Percentiles rank a stretch among this genome's conserved stretches.
These are phyloP conservation scores for Crambe crambe DNA, from an alignment of 37 sponge, comb jelly and placozoan species.

Conservation along the genomic window DNA sequence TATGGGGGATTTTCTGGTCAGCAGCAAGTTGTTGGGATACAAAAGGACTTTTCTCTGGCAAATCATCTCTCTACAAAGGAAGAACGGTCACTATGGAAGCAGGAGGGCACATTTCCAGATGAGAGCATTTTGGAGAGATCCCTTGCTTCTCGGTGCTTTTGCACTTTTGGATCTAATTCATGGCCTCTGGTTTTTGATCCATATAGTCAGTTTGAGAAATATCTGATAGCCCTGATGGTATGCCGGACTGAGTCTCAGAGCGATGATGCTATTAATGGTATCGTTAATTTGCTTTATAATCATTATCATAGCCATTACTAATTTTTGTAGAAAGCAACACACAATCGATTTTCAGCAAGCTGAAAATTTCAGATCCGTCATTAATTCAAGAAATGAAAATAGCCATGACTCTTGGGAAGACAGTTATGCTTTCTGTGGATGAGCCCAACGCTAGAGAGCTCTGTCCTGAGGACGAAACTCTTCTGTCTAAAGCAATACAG, in stretches of 20 bases:
- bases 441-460: background rate
- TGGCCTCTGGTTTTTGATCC: conserved; percentile 74
- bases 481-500: background rate
- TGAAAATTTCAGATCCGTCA: background rate
- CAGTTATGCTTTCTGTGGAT: conserved; percentile 5
- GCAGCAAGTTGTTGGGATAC: conserved; percentile 23
- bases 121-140: conserved; percentile 11
- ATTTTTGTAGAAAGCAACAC: background rate
- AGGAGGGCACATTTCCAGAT: conserved; percentile 44
- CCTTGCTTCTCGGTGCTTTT: conserved; percentile 6
- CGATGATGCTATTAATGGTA: too few relatives aligned
- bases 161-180: background rate
- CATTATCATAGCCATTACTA: too few relatives aligned
- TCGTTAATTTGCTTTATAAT: too few relatives aligned
- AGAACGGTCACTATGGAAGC: conserved; percentile 44
- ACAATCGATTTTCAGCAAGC: too few relatives aligned
- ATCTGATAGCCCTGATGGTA: background rate
- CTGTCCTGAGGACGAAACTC: background rate
- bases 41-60: conserved; percentile 31
- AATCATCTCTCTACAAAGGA: conserved; percentile 21
- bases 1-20: background rate
- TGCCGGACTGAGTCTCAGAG: background rate
- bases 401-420: background rate
- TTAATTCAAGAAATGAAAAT: background rate
- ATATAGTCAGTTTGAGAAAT: conserved; percentile 28